Evolutionary conservation across 2,888 invertebrate species (phyloP), one percentile per base, ranked within the genome.

Genomic region (Trachelus tabidus): DNA sequence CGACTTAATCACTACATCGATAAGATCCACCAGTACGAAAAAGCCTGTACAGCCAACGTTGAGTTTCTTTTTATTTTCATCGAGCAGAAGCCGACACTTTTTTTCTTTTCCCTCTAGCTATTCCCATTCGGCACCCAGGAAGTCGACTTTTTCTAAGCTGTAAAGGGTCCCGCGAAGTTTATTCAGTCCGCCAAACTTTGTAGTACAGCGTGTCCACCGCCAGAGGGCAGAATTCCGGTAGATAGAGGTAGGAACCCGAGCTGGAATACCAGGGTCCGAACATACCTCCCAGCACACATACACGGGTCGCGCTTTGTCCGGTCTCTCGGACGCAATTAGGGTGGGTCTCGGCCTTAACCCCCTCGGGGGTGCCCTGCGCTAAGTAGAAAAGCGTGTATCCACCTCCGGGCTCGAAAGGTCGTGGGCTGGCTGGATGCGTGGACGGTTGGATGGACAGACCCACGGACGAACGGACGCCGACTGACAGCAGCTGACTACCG

Each of bases 321-420:
- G 87, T 91, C 91, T 89, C 91, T 91, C 90, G 91, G 91, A 91
- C 90, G 91, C 91, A 91, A 91, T 91, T 91, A 91, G 91, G 91
- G 90, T 90, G 91, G 90, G 90, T 88, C 89, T 88, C 84, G 82
- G 79, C 85, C 88, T 86, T 85, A 85, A 85, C 84, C 87, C 90
- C 89, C 88, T 86, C 86, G 85, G 87, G 87, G 83, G 87, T 85
- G 85, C 86, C 87, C 76, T 82, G 86, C 85, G 89, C 88, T 90
- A 91, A 91, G 91, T 91, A 91, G 91, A 91, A 91, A 91, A 91
- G 90, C 91, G 91, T 91, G 91, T 90, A 89, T 83, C 86, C 87
- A 88, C 88, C 87, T 86, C 85, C 86, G 84, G 86, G 83, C 86
- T 87, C 84, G 86, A 85, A 88, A 89, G 88, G 87, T 85, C 85